Evolutionary conservation across 2,113 vertebrate genomes (phyloP), one percentile per base, ranked within the genome.

Genomic region (Thalassarche chlororhynchos): DNA sequence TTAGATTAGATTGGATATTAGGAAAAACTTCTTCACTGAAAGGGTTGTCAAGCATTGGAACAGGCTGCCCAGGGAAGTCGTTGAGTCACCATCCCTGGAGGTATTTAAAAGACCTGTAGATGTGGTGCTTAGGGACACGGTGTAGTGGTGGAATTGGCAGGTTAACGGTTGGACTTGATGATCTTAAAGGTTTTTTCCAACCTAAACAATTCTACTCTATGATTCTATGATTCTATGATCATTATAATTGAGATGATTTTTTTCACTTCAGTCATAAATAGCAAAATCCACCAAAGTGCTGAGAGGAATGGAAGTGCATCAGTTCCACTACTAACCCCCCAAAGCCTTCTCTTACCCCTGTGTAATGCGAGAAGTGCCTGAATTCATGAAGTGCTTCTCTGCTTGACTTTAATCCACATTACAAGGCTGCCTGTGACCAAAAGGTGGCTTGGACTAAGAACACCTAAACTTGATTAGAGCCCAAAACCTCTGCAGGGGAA

Each of bases 161-260:
- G 46, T 19, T 46, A 46, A 46, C 9, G 46, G 46, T 46, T 46
- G 46, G 46, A 46, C 46, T 46, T 46, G 18, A 18, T 18, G 17
- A 46, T 20, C 46, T 46, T 46, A 46, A 46, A 46, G 46, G 18
- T 19, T 46, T 46, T 46, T 46, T 46, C 46, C 46, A 46, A 46
- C 18, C 46, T 46, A 46, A 46, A 46, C 46, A 4, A 46, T 46
- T 46, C 46, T 46, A 19, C 46, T 46, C 46, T 46, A 46, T 46
- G 19, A 46, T 46, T 46, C 18, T 46, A 19, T 46, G 46, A 46
- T 46, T 19, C 46, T 46, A 46, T 46, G 46, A 46, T 34, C 52
- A 28, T 79, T 87, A 44, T 85, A 95, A 94, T 79, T 77, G 36
- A 83, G 62, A 88, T 65, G 19, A 94, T 85, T 94, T 93, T 40